Conservation (phyloP, 2,113 vertebrate species). For the Hemiscyllium ocellatum region DNA sequence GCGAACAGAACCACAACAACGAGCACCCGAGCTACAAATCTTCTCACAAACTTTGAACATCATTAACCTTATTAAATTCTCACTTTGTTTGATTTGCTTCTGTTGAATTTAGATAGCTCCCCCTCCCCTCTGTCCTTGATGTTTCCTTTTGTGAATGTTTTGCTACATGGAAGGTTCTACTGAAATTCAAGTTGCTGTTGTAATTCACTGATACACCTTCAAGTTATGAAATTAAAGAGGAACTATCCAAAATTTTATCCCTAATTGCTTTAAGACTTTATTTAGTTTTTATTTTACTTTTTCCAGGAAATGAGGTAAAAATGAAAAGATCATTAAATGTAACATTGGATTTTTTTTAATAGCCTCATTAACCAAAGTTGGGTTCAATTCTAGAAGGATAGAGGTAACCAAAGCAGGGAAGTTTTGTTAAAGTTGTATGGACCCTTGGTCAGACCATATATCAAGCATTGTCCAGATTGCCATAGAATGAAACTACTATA, state of each 20-base stretch:
- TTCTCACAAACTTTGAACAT: no score
- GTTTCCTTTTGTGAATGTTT: background rate
- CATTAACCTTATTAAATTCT: background rate
- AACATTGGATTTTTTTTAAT: no score
- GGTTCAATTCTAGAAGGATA: no score
- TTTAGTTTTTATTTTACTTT: background rate
- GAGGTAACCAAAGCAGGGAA: no score
- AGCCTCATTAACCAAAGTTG: no score
- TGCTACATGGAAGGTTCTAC: background rate
- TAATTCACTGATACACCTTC: background rate
- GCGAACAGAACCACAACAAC: no score
- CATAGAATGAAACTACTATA: no score
- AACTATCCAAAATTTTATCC: background rate
- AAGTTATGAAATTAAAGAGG: background rate
- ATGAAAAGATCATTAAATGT: no score
- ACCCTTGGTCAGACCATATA: no score
- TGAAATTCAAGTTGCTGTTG: background rate
- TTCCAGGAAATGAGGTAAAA: background rate
- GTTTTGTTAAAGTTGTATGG: no score
- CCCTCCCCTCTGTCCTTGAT: background rate
- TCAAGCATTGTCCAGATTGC: no score
- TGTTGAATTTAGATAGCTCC: background rate
- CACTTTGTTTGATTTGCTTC: background rate
- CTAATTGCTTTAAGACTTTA: background rate
- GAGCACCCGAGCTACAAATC: no score